Evolutionary conservation across 2,113 vertebrate genomes (phyloP).

Genomic region (zebrafish (Danio rerio)): GRCz12tu NC_133197.1:19792501-19793000

Average conservation of each 20-base stretch:
- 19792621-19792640: constrained; percentile 26
- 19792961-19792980: too few relatives aligned
- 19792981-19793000: too few relatives aligned
- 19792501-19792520: constrained; percentile 73
- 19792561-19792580: constrained; percentile 65
- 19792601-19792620: background rate
- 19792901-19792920: too few relatives aligned
- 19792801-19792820: too few relatives aligned
- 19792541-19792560: constrained; percentile 72
- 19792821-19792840: too few relatives aligned
- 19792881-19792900: too few relatives aligned
- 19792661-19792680: constrained; percentile 3
- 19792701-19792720: background rate
- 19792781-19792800: background rate
- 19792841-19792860: too few relatives aligned
- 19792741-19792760: background rate
- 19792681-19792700: constrained; percentile 13
- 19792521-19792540: constrained; percentile 67
- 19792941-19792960: too few relatives aligned
- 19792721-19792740: background rate
- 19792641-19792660: constrained; percentile 22
- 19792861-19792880: too few relatives aligned
- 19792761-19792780: background rate
- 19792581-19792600: constrained; percentile 51
- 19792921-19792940: too few relatives aligned